Conservation (phyloP, 1,140 invertebrate species). For the Zeugodacus cucurbitae region DNA sequence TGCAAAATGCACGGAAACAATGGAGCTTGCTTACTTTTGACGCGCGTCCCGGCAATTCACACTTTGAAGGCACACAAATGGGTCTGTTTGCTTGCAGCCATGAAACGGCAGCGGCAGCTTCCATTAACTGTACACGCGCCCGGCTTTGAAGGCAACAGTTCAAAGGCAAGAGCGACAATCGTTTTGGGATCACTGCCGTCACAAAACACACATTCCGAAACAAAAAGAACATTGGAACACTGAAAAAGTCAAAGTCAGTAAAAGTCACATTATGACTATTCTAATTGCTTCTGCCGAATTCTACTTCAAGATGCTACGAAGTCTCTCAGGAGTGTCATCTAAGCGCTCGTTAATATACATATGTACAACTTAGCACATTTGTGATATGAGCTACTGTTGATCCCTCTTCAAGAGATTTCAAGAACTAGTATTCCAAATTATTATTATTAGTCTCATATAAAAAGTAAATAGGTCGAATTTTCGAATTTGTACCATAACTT, state of each 20-base stretch:
- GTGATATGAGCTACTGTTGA: too few species aligned
- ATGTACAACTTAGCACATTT: too few species aligned
- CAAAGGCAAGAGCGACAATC: neutral
- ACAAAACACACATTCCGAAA: neutral
- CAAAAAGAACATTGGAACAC: neutral
- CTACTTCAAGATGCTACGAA: too few species aligned
- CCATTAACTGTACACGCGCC: slow-evolving; percentile 2
- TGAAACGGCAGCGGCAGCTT: neutral
- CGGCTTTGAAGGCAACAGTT: neutral
- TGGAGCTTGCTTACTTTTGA: neutral
- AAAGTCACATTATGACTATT: neutral
- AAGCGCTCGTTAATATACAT: too few species aligned
- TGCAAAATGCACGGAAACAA: neutral
- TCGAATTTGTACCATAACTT: too few species aligned
- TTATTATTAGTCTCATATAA: too few species aligned
- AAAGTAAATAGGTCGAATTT: too few species aligned
- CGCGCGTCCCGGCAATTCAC: neutral
- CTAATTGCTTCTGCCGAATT: neutral
- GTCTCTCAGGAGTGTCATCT: too few species aligned
- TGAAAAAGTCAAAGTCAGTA: neutral
- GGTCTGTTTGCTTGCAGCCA: neutral
- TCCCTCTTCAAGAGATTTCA: too few species aligned
- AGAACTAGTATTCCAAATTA: too few species aligned
- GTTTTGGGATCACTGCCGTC: neutral
- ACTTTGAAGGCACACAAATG: neutral